phyloP scores from a whole-genome alignment of 2,797 vertebrate species.

The Lophotriccus pileatus region DNA sequence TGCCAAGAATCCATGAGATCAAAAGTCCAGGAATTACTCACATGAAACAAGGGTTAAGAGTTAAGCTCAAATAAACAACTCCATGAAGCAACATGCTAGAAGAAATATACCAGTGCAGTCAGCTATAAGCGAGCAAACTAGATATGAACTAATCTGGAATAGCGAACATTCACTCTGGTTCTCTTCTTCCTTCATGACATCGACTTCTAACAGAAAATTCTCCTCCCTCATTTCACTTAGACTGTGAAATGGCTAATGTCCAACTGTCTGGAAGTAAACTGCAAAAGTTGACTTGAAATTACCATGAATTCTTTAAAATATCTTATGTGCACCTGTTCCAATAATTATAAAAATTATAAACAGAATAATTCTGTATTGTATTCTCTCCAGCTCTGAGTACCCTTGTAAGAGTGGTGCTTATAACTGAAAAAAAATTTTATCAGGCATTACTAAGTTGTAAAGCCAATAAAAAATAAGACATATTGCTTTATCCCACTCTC shows the following conservation, averaged over 20 bases:
- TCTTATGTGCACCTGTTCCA: background rate
- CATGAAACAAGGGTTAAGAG: accelerated
- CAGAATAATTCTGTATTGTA: background rate
- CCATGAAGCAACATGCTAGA: background rate
- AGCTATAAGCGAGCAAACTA: background rate
- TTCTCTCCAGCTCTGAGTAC: background rate
- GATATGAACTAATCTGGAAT: background rate
- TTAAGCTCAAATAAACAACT: background rate
- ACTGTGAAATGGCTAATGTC: background rate
- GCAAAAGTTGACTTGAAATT: background rate
- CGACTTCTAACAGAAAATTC: background rate
- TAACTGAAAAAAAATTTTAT: background rate
- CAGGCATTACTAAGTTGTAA: background rate
- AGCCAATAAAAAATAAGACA: background rate
- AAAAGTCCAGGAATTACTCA: background rate
- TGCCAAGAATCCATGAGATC: background rate
- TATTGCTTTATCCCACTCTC: background rate
- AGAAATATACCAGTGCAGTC: background rate
- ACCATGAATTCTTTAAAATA: background rate
- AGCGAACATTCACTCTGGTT: background rate
- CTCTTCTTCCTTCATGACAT: background rate
- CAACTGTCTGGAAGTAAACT: background rate
- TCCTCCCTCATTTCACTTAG: background rate
- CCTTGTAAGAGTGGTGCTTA: background rate
- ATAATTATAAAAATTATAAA: background rate